Percentiles rank a stretch among this genome's conserved stretches.
These are phyloP conservation scores for Drosophila lini DNA, from an alignment of 1,140 invertebrate species.

Conservation along the genomic window DNA sequence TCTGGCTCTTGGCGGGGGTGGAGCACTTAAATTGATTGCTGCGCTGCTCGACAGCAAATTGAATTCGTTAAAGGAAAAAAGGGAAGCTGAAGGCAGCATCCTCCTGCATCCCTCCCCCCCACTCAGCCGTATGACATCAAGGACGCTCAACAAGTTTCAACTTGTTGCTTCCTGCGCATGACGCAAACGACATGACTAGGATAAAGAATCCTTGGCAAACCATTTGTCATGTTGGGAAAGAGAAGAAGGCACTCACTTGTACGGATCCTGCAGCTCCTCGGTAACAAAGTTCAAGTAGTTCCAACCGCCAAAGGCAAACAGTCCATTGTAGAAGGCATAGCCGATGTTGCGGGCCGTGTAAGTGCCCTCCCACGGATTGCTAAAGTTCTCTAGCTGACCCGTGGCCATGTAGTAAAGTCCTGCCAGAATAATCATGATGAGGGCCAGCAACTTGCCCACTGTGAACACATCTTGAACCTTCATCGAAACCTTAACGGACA, in stretches of 20 bases:
- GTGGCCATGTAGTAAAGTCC: constrained; percentile 90
- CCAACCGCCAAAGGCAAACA: constrained; percentile 99
- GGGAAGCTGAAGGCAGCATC: constrained; percentile 7
- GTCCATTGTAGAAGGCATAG: constrained; percentile 95
- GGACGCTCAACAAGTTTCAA: constrained; percentile 73
- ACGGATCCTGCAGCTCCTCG: constrained; percentile 96
- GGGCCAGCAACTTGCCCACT: constrained; percentile 93
- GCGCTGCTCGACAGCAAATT: constrained; percentile 54
- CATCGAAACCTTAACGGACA: constrained; percentile 95
- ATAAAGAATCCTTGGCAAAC: constrained; percentile 20
- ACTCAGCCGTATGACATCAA: constrained; percentile 34
- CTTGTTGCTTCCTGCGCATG: constrained; percentile 75
- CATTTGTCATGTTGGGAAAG: constrained; percentile 56
- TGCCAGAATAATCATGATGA: constrained; percentile 92
- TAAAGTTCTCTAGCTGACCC: constrained; percentile 90
- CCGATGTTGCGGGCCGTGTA: constrained; percentile 88
- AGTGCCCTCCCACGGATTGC: constrained; percentile 89
- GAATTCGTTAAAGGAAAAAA: constrained; percentile 67
- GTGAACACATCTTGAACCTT: constrained; percentile 96
- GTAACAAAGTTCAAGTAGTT: constrained; percentile 97
- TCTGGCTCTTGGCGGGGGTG: constrained; percentile 1
- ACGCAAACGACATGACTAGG: constrained; percentile 47
- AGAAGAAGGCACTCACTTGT: constrained; percentile 88
- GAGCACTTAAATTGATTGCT: constrained; percentile 74
- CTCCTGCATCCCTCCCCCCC: background rate